Base-by-base conservation (phyloP, 2,888 invertebrate species). In the Pardosa pseudoannulata region DNA sequence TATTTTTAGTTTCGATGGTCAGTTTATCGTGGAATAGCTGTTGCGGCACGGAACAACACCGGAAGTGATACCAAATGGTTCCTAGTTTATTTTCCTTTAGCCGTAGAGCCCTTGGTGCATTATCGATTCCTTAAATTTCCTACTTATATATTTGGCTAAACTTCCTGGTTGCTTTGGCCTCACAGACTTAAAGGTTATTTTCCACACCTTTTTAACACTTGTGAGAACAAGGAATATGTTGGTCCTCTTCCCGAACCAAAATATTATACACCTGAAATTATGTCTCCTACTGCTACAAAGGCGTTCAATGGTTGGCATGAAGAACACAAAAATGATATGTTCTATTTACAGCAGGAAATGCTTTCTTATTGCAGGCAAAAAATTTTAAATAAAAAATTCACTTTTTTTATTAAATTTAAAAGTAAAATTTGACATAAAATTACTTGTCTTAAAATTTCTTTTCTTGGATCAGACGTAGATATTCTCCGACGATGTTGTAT, bases 121-220 rank as follows among this genome's bases (percentile, higher is more conserved):
- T 16, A 81, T 79, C 2, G 78, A 85, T 28, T 85, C 82, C 5
- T 50, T 56, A 11, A 79, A 78, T n/a, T 85, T 73, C 16, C 16
- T 85, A 2, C 73, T 68, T 0, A 73, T 73, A 72, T 1, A 39
- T 7, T 7, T 85, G 13, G n/a, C 72, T 6, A 78, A 85, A 50
- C 41, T 79, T 0, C 73, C 85, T 1, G 16, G 27, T 19, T n/a
- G n/a, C n/a, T n/a, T n/a, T n/a, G n/a, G n/a, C n/a, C n/a, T n/a
- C n/a, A n/a, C n/a, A n/a, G n/a, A 27, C 27, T 7, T 85, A 79
- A 85, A 13, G 78, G 78, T 9, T 83, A 76, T 41, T 76, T 83
- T 23, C 76, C 65, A 1, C 72, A 83, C 71, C 41, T 83, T 6
- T 83, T 79, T 23, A 85, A 85, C 39, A 67, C 50, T 0, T 0